Evolutionary conservation across 2,888 invertebrate species (phyloP).

Genomic region (Pegoplata infirma): DNA sequence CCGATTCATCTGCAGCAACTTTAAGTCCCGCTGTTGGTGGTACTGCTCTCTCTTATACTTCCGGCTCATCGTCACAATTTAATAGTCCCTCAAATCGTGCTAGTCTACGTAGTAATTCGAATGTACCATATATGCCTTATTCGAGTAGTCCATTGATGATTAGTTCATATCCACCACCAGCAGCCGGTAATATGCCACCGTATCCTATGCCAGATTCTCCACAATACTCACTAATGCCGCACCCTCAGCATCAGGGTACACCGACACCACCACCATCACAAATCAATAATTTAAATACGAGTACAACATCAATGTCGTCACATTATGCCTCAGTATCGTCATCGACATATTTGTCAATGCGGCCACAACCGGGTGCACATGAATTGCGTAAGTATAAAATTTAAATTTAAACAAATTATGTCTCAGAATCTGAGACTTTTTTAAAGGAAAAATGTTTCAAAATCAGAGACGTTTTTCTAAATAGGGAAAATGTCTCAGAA

Average conservation of each 20-base stretch:
- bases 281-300: conserved; percentile 35
- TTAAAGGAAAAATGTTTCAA: too few species aligned
- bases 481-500: too few species aligned
- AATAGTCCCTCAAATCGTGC: conserved; percentile 71
- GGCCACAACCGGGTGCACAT: conserved; percentile 64
- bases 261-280: conserved; percentile 51
- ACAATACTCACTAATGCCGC: conserved; percentile 69
- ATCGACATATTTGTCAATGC: conserved; percentile 67
- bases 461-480: too few species aligned
- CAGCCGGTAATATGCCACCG: conserved; percentile 67
- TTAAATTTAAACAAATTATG: too few species aligned
- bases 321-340: conserved; percentile 68
- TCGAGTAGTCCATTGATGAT: conserved; percentile 74
- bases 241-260: conserved; percentile 27
- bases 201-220: conserved; percentile 70
- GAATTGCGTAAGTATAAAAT: conserved; percentile 74
- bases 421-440: too few species aligned
- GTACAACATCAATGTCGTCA: conserved; percentile 39
- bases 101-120: conserved; percentile 70
- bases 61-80: conserved; percentile 70
- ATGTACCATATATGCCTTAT: conserved; percentile 74
- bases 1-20: conserved; percentile 74
- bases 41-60: conserved; percentile 66
- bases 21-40: conserved; percentile 74
- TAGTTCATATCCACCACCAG: conserved; percentile 75